Evolutionary conservation across 2,797 vertebrate species (phyloP), one percentile per base, ranked within the genome.

Genomic region (Enoplosus armatus): DNA sequence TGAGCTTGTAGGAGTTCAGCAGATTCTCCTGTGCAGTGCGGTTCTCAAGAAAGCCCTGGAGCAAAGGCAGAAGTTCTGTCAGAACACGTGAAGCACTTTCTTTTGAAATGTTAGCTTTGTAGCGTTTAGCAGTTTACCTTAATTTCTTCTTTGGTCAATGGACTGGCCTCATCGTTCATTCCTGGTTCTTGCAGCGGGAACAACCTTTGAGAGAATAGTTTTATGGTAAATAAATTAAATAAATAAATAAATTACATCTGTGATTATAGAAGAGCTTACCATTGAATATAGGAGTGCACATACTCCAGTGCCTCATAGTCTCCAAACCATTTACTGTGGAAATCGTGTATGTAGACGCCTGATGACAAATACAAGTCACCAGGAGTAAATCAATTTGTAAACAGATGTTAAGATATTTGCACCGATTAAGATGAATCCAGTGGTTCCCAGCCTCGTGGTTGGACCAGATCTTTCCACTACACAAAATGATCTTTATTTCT

Each of bases 101-200:
- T 15, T 27, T 10, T 22, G 6, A 53, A 22, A 66, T 10, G 0
- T 29, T 5, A 18, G 63, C 2, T 33, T 3, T 0, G 10, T 26
- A 18, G 3, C n/a, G 47, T 55, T 47, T 9, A 26, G 29, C 6
- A 9, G 16, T n/a, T 81, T 59, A 99, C 98, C 96, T 92, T 1
- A 1, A 98, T 95, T 94, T 99, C 98, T 35, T 75, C 85, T 51
- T 76, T 80, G 0, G 96, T 97, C 45, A 99, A 94, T 1, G 92
- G 93, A 5, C 1, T 88, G 76, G 97, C 97, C 0, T 75, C 50
- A 71, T 37, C 80, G 89, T 99, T 99, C 93, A 98, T 80, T 35
- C 98, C 98, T 0, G 72, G 91, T n/a, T 98, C 98, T 77, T 96
- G 95, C 70, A 98, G 94, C 45, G 98, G 98, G 89, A 99, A 99